These are phyloP conservation scores for Sebastolobus alascanus DNA, from an alignment of 2,797 vertebrate species.

Conservation along the genomic window DNA sequence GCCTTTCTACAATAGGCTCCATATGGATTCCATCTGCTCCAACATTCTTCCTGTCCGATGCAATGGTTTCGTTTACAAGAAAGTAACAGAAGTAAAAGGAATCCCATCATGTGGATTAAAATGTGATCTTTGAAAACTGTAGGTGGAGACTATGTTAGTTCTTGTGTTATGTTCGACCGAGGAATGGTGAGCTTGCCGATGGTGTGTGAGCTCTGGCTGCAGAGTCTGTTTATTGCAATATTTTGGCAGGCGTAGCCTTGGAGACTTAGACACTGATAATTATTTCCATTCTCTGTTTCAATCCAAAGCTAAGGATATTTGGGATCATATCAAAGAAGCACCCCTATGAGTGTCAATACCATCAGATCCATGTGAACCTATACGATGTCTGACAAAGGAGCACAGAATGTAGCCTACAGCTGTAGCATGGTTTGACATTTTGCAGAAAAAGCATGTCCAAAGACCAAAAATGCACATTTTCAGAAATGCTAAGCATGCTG, in stretches of 20 bases:
- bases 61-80: slow-evolving; percentile 22
- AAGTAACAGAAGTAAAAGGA: slow-evolving; percentile 16
- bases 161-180: slow-evolving; percentile 8
- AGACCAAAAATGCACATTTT: neutral
- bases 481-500: neutral
- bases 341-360: slow-evolving; percentile 18
- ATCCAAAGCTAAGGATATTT: slow-evolving; percentile 48
- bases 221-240: slow-evolving; percentile 73
- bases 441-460: neutral
- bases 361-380: slow-evolving; percentile 20
- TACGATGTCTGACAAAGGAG: neutral
- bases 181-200: slow-evolving; percentile 46
- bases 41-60: slow-evolving; percentile 31
- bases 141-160: slow-evolving; percentile 18
- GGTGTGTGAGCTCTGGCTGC: slow-evolving; percentile 66
- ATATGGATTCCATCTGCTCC: slow-evolving; percentile 61
- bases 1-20: slow-evolving; percentile 34
- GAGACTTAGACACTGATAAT: slow-evolving; percentile 75
- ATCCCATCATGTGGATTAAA: slow-evolving; percentile 11
- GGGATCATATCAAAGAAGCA: slow-evolving; percentile 26
- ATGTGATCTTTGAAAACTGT: slow-evolving; percentile 21
- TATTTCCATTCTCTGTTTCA: slow-evolving; percentile 77
- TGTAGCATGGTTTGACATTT: neutral
- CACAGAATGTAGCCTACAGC: slow-evolving; percentile 2
- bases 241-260: slow-evolving; percentile 75